Conservation (phyloP, 2,797 vertebrate species). For the Cyprinodon diabolis region DNA sequence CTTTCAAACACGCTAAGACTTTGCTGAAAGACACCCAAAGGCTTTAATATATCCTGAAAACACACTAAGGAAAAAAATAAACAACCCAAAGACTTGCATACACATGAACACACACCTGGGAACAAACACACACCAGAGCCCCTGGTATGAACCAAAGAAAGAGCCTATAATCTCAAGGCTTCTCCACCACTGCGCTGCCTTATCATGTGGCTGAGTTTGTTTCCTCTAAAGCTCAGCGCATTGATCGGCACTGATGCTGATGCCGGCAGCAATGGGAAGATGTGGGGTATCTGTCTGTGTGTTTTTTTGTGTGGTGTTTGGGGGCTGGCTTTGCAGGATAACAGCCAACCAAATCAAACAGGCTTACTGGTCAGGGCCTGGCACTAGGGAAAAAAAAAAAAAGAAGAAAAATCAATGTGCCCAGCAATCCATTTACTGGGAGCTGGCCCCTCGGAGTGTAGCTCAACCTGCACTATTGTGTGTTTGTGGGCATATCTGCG, state of each 20-base stretch:
- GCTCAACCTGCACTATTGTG: constrained; percentile 49
- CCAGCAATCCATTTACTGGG: constrained; percentile 76
- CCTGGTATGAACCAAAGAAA: constrained; percentile 63
- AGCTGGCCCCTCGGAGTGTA: constrained; percentile 64
- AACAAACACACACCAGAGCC: constrained; percentile 41
- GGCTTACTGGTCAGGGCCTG: constrained; percentile 75
- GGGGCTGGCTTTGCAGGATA: constrained; percentile 67
- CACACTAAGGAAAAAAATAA: constrained; percentile 21
- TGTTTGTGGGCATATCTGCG: constrained; percentile 40
- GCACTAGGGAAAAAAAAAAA: constrained; percentile 59
- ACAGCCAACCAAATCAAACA: constrained; percentile 78
- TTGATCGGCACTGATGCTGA: constrained; percentile 72
- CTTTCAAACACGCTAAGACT: constrained; percentile 22
- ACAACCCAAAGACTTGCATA: constrained; percentile 29
- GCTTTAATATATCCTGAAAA: constrained; percentile 16
- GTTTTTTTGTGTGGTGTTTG: neutral
- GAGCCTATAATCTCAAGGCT: constrained; percentile 69
- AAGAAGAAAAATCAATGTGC: constrained; percentile 68
- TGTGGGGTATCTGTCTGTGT: constrained; percentile 27
- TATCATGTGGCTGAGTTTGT: constrained; percentile 75
- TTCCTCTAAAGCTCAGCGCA: constrained; percentile 71
- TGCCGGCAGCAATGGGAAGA: constrained; percentile 56
- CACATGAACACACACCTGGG: constrained; percentile 18
- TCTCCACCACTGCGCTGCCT: constrained; percentile 59
- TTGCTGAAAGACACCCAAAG: constrained; percentile 47